A percentile compares a stretch with the other conserved stretches of the same genome.
Conservation (phyloP, 2,113 vertebrate genomes). For the rat (Rattus norvegicus) region GRCr8 NC_086019.1:154125001-154125500, state of each 20-base stretch:
- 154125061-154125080: not conserved
- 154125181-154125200: slow-evolving; percentile 58
- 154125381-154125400: slow-evolving; percentile 47
- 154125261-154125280: slow-evolving; percentile 66
- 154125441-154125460: slow-evolving; percentile 67
- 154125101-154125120: slow-evolving; percentile 35
- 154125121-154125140: slow-evolving; percentile 66
- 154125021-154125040: not conserved
- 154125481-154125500: slow-evolving; percentile 64
- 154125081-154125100: slow-evolving; percentile 17
- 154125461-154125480: slow-evolving; percentile 73
- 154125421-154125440: slow-evolving; percentile 73
- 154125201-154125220: slow-evolving; percentile 72
- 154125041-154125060: not conserved
- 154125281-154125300: slow-evolving; percentile 80
- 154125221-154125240: slow-evolving; percentile 60
- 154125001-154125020: not conserved
- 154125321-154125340: slow-evolving; percentile 79
- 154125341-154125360: slow-evolving; percentile 65
- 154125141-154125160: slow-evolving; percentile 7
- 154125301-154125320: slow-evolving; percentile 79
- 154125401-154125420: slow-evolving; percentile 58
- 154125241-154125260: slow-evolving; percentile 53
- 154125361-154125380: slow-evolving; percentile 32
- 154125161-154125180: slow-evolving; percentile 65